phyloP scores from a whole-genome alignment of 2,888 invertebrate genomes.

The Polymixis flavicincta region DNA sequence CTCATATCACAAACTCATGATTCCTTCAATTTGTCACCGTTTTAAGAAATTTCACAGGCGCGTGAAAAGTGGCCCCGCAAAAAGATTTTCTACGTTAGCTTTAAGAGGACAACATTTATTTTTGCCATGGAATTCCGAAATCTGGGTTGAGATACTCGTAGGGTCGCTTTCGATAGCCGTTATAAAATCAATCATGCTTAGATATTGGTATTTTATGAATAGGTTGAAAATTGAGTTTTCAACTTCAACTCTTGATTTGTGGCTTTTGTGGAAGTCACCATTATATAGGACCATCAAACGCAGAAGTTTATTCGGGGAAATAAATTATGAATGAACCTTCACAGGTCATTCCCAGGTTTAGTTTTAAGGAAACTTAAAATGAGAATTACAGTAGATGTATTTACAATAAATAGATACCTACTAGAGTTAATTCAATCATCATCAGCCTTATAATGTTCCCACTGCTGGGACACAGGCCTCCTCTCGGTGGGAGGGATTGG shows the following conservation, averaged over 20 bases:
- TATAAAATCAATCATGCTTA: slow-evolving; percentile 50
- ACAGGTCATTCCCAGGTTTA: not conserved
- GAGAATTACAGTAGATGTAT: not conserved
- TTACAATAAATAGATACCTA: not conserved
- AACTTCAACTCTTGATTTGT: slow-evolving; percentile 53
- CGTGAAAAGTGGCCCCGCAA: slow-evolving; percentile 33
- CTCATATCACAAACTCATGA: slow-evolving; percentile 64
- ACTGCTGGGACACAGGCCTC: too few relatives aligned
- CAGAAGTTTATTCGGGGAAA: slow-evolving; percentile 40
- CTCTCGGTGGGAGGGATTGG: too few relatives aligned
- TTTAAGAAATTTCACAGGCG: slow-evolving; percentile 63
- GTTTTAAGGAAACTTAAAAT: slow-evolving; percentile 10
- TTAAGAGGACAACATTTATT: slow-evolving; percentile 37
- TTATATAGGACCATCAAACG: slow-evolving; percentile 44
- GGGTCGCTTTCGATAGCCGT: slow-evolving; percentile 11
- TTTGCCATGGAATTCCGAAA: slow-evolving; percentile 21
- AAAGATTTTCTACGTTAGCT: slow-evolving; percentile 40
- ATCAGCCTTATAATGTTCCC: too few relatives aligned
- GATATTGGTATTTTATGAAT: slow-evolving; percentile 47
- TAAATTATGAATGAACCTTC: slow-evolving; percentile 39
- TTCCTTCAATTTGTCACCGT: slow-evolving; percentile 66
- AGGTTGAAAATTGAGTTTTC: slow-evolving; percentile 46
- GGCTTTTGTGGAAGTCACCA: slow-evolving; percentile 40
- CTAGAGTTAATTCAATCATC: slow-evolving; percentile 29
- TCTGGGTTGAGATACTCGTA: not conserved